These are phyloP conservation scores for Watsonalla cultraria DNA, from an alignment of 2,888 invertebrate species.

Conservation along the genomic window DNA sequence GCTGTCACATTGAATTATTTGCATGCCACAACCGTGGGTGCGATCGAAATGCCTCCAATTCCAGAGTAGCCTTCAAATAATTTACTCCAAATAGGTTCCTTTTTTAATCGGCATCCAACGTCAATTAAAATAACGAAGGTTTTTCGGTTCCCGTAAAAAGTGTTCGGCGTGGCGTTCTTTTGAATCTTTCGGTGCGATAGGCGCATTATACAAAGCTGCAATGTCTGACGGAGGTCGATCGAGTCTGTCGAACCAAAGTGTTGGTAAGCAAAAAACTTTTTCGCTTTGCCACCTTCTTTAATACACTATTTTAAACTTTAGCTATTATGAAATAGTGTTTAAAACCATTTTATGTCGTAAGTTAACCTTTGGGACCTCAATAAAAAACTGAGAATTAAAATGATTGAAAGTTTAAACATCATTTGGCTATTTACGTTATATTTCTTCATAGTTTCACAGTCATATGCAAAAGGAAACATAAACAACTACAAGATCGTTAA, in stretches of 20 bases:
- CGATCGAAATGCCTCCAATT: conserved; percentile 60
- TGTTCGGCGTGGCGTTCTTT: conserved; percentile 54
- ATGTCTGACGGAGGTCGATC: conserved; percentile 61
- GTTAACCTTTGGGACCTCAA: conserved; percentile 8
- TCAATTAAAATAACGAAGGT: conserved; percentile 73
- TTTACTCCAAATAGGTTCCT: conserved; percentile 48
- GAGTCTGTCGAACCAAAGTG: conserved; percentile 41
- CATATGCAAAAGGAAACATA: no score
- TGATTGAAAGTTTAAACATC: conserved; percentile 27
- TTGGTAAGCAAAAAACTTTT: conserved; percentile 8
- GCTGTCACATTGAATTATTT: conserved; percentile 64
- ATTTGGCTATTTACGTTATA: no score
- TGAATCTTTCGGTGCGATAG: conserved; percentile 72
- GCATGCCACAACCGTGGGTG: conserved; percentile 52
- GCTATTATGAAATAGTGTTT: conserved; percentile 1
- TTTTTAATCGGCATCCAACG: conserved; percentile 56
- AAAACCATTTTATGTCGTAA: neutral
- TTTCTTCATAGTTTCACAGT: neutral
- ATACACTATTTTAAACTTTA: conserved; percentile 30
- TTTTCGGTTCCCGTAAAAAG: conserved; percentile 51
- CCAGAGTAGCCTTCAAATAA: conserved; percentile 61
- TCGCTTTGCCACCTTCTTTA: conserved; percentile 4
- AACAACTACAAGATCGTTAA: neutral
- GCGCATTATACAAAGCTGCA: conserved; percentile 67
- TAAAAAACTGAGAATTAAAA: conserved; percentile 43